Evolutionary conservation across 2,797 vertebrate species (phyloP).

Genomic region (Crax fasciolata): DNA sequence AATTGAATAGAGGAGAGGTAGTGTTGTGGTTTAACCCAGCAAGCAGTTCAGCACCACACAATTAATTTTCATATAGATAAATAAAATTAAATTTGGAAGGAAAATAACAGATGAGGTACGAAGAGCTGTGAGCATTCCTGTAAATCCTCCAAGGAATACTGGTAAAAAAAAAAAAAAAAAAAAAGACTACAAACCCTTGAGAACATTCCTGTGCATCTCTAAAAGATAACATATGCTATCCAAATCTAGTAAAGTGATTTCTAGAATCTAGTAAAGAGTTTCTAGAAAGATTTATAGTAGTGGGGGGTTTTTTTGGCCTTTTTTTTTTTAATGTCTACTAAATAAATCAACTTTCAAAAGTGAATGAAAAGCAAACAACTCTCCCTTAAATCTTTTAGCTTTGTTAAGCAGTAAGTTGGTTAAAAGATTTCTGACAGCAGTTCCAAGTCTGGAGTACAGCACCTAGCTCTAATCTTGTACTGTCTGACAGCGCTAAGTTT

Average conservation of each 20-base stretch:
- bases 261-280: constrained; percentile 31
- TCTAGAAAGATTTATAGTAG: not conserved
- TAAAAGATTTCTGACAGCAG: constrained; percentile 70
- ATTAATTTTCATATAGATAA: constrained; percentile 20
- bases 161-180: not conserved
- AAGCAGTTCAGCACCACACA: not conserved
- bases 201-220: not conserved
- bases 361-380: not conserved
- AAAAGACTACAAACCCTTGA: not conserved
- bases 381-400: constrained; percentile 32
- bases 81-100: constrained; percentile 38
- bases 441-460: constrained; percentile 59
- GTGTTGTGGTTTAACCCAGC: no score
- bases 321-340: constrained; percentile 55
- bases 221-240: constrained; percentile 31
- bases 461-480: constrained; percentile 69
- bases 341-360: constrained; percentile 52
- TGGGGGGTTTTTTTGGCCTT: not conserved
- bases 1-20: not conserved
- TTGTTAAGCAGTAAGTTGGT: constrained; percentile 41
- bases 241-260: constrained; percentile 32
- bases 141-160: not conserved
- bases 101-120: constrained; percentile 55
- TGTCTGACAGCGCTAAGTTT: constrained; percentile 75
- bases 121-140: constrained; percentile 15